Base-by-base conservation (phyloP, 2,113 vertebrate genomes). In the Dendrocopos noguchii region DNA sequence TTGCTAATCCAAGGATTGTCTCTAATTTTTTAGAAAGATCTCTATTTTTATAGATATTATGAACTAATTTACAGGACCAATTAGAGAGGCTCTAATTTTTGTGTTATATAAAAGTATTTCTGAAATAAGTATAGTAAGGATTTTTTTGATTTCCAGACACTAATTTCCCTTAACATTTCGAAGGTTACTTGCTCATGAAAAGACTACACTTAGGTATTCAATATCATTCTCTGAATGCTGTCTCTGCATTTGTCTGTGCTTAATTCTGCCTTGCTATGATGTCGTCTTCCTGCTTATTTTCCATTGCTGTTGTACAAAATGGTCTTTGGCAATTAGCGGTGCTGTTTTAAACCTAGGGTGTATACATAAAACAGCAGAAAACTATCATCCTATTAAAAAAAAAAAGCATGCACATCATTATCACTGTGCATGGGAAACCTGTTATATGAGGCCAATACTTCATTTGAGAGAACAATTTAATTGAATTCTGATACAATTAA, bases 271-370 rank as follows among this genome's bases (percentile, higher is more conserved):
- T 94, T 80, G 19, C 34, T 75, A 9, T 1, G 1, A 64, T 84
- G 57, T 95, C 78, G 34, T 84, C 83, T 50, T 94, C 85, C 77
- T 93, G 85, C 67, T 92, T 91, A 80, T 94, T 96, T 93, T 91
- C 72, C 9, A 4, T 91, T 65, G 66, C 73, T 15, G 3, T 87
- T 94, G 46, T 65, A 61, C 61, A 86, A 93, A 95, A 81, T 55
- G 36, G 36, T 56, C 42, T 95, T 84, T 82, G 72, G 92, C 91
- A 96, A 89, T 95, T 95, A 95, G 56, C 33, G 85, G 14, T 60
- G 56, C 76, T 86, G 67, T 76, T 95, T 88, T 85, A 86, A 93
- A 92, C 44, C 55, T 90, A 52, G 29, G 11, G 1, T 46, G 12
- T 86, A 8, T 5, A 11, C 22, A 33, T 60, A 66, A 94, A 95